Evolutionary conservation across 2,797 vertebrate genomes (phyloP).

Genomic region (Sebastes elongatus): DNA sequence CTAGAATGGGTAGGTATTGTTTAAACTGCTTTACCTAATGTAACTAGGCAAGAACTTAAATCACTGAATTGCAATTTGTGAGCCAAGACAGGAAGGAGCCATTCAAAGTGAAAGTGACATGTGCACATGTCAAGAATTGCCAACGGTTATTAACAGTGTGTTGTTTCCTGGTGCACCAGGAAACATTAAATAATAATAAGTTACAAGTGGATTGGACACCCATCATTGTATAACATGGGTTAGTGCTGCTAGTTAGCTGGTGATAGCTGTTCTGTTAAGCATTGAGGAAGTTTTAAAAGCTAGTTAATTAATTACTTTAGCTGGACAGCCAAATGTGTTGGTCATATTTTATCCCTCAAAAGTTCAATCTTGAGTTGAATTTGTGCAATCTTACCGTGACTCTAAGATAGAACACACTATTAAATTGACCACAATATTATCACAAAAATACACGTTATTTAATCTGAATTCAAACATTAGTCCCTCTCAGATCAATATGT

Average conservation of each 20-base stretch:
- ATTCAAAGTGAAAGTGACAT: constrained; percentile 35
- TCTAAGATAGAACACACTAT: not conserved
- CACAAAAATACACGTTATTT: not conserved
- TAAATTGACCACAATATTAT: not conserved
- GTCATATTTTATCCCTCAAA: not conserved
- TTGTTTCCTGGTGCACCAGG: constrained; percentile 12
- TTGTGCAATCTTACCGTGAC: not conserved
- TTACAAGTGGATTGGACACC: not conserved
- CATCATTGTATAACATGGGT: constrained; percentile 2
- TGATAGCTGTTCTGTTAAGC: not conserved
- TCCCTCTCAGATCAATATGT: not conserved
- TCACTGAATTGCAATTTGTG: not conserved
- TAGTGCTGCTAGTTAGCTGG: constrained; percentile 15
- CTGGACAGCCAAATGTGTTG: no score
- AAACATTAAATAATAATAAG: not conserved
- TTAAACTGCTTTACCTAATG: not conserved
- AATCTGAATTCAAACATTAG: not conserved
- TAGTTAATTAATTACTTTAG: no score
- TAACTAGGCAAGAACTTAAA: not conserved
- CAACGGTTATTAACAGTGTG: not conserved
- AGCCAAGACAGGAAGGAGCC: not conserved
- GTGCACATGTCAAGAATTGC: not conserved
- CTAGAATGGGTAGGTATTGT: not conserved
- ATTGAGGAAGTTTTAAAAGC: not conserved
- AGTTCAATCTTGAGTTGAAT: not conserved